These are phyloP conservation scores for Arizona elegans DNA, from an alignment of 2,113 vertebrate species.

Conservation along the genomic window DNA sequence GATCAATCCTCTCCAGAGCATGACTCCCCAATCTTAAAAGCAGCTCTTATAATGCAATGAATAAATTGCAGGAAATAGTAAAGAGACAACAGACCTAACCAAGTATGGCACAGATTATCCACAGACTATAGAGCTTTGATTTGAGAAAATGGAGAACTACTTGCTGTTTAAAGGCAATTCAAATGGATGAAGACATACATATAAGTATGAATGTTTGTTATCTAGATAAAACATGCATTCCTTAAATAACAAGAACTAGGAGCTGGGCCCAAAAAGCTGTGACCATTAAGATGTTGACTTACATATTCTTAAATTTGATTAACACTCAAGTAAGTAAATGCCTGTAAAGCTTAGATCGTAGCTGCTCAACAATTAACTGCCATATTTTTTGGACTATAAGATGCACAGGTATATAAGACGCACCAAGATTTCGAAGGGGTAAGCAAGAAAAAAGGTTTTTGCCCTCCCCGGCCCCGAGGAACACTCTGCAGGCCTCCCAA, in stretches of 20 bases:
- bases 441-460: too few relatives aligned
- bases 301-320: neutral
- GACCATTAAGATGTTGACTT: too few relatives aligned
- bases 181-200: neutral
- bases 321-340: neutral
- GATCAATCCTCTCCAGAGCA: neutral
- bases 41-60: neutral
- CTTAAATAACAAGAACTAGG: neutral
- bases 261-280: neutral
- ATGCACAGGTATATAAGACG: too few relatives aligned
- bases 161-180: neutral
- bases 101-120: neutral
- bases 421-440: too few relatives aligned
- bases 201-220: neutral
- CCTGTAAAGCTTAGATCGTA: neutral
- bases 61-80: neutral
- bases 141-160: neutral
- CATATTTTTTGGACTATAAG: too few relatives aligned
- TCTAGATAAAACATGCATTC: neutral
- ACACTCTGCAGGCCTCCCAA: too few relatives aligned
- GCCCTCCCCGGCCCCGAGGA: too few relatives aligned
- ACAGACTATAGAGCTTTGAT: neutral
- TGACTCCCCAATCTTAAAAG: neutral
- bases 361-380: neutral
- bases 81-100: neutral